Evolutionary conservation across 2,888 invertebrate species (phyloP), one percentile per base, ranked within the genome.

Genomic region (Brachypalpus laphriformis): DNA sequence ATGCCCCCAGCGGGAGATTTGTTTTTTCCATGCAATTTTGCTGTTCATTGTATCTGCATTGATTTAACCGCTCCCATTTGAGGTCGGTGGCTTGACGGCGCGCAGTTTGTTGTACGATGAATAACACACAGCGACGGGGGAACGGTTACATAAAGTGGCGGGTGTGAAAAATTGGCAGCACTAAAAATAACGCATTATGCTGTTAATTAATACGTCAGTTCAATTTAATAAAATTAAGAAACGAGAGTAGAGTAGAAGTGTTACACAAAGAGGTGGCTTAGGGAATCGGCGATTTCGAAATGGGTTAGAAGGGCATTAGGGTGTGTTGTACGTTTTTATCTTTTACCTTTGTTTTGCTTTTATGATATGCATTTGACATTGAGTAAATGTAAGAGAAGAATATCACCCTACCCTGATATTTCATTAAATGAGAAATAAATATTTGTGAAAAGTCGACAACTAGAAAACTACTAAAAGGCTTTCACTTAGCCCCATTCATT

Each of bases 51-150:
- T 77, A 51, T 57, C 25, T 68, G 68, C 68, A 77, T 70, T 70
- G 77, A 77, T 77, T 68, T 37, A 51, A 59, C 49, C 54, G 51
- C 61, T 70, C 49, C 66, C 68, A 37, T 70, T 70, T 70, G 68
- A 61, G 68, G 68, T 77, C 68, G 68, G 61, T 70, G 68, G 68
- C 66, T 74, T 45, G 42, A 45, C 57, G 34, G 49, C 11, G 42
- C 14, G 28, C 49, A 51, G 40, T 74, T 74, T 72, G 31, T 63
- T 45, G 56, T 16, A 56, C 63, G 42, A 47, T 11, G 42, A 61
- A 25, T 40, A 40, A 22, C 56, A 34, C 54, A n/a, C 42, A 9
- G 9, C 4, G 31, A 16, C 37, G 14, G 8, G 37, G 31, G 31
- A 47, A 20, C 14, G 4, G 34, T 37, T 51, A 51, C 49, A 25